A percentile compares a stretch with the other conserved stretches of the same genome.
Evolutionary conservation across 2,113 vertebrate genomes (phyloP).

Genomic region (Sakesphorus luctuosus): DNA sequence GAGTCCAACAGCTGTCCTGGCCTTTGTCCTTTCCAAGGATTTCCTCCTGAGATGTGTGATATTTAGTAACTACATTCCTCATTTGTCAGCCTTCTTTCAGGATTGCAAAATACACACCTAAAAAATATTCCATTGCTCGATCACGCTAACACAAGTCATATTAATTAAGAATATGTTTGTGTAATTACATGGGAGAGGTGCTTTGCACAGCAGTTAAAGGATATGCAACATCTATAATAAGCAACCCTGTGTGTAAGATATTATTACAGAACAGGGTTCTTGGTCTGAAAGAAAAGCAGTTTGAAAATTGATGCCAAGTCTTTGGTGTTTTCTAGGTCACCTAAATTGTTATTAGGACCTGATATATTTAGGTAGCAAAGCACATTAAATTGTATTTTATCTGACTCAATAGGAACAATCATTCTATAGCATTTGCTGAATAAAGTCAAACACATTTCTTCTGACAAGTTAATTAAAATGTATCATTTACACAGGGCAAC

Average conservation of each 20-base stretch:
- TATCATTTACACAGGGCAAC: neutral
- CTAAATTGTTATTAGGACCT: conserved; percentile 31
- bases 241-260: conserved; percentile 32
- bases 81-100: conserved; percentile 19
- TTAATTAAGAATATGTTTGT: conserved; percentile 66
- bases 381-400: conserved; percentile 5
- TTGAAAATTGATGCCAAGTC: conserved; percentile 45
- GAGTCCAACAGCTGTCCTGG: neutral
- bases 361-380: conserved; percentile 38
- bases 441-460: neutral
- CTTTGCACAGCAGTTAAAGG: conserved; percentile 56
- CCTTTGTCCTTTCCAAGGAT: conserved; percentile 15
- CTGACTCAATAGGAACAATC: conserved; percentile 40
- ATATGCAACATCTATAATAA: conserved; percentile 68
- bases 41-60: neutral
- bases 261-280: conserved; percentile 55
- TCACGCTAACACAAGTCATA: conserved; percentile 62
- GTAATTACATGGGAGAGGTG: conserved; percentile 72
- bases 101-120: conserved; percentile 55
- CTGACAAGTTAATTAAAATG: neutral
- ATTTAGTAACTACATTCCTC: conserved; percentile 18
- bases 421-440: conserved; percentile 1
- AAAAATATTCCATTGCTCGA: conserved; percentile 52
- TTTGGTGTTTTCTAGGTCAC: conserved; percentile 60
- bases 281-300: conserved; percentile 46